phyloP scores from a whole-genome alignment of 2,888 invertebrate species.

The Meteorus colon region DNA sequence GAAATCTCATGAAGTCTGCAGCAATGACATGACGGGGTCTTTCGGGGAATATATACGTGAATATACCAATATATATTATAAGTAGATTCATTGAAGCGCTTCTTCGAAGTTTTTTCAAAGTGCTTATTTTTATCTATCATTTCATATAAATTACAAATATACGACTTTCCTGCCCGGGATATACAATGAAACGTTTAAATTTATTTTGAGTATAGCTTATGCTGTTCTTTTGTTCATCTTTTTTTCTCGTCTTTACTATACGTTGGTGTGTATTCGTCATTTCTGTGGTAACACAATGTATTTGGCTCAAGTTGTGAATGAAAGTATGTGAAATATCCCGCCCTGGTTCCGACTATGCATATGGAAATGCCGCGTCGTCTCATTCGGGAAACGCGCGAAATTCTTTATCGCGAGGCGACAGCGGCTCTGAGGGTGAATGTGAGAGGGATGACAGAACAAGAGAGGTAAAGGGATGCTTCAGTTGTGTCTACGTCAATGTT shows the following conservation, averaged over 20 bases:
- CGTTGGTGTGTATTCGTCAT: conserved; percentile 19
- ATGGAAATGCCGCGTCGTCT: conserved; percentile 12
- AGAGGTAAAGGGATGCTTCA: conserved; percentile 25
- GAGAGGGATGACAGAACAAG: conserved; percentile 10
- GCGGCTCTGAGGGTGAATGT: conserved; percentile 15
- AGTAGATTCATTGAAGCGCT: no score
- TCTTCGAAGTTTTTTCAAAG: no score
- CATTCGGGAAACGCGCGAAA: conserved; percentile 28
- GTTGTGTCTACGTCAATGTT: conserved; percentile 36
- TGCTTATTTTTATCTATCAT: no score
- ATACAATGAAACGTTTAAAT: no score
- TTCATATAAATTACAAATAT: no score
- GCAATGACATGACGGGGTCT: no score
- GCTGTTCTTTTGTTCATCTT: not conserved
- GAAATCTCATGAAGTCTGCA: no score
- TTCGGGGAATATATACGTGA: no score
- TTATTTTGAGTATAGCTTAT: not conserved
- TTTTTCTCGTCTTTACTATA: not conserved
- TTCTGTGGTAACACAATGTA: not conserved
- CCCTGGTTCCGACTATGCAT: not conserved
- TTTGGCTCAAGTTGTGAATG: conserved; percentile 18
- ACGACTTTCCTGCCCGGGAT: no score
- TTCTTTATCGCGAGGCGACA: conserved; percentile 46
- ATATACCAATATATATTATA: no score
- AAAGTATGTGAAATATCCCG: conserved; percentile 27